These are phyloP conservation scores for Mola mola DNA, from an alignment of 2,113 vertebrate genomes.

Conservation along the genomic window DNA sequence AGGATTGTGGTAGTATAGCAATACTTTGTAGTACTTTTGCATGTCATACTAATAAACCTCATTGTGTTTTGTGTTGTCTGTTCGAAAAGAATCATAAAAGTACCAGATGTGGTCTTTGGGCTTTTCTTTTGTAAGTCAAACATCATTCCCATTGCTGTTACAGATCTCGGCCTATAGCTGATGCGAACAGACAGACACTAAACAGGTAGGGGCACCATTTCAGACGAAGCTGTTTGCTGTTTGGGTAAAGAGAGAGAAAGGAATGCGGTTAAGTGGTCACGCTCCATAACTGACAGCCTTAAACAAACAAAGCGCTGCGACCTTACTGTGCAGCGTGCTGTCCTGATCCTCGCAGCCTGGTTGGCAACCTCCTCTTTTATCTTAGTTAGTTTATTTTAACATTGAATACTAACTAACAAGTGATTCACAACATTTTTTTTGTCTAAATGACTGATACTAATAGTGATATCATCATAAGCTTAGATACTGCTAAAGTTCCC, in stretches of 20 bases:
- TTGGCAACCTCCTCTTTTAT: not conserved
- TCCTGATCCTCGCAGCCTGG: conserved; percentile 4
- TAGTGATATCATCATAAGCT: too few relatives aligned
- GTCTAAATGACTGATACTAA: not conserved
- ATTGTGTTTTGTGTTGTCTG: too few relatives aligned
- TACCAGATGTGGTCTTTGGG: too few relatives aligned
- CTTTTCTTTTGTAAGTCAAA: too few relatives aligned
- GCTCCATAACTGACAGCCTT: conserved; percentile 49
- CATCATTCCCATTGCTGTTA: conserved; percentile 1
- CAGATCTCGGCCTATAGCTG: too few relatives aligned
- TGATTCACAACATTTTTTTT: not conserved
- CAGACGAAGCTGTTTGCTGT: conserved; percentile 2
- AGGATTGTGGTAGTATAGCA: too few relatives aligned
- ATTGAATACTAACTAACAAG: not conserved
- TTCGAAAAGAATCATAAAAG: too few relatives aligned
- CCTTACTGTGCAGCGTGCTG: conserved; percentile 14
- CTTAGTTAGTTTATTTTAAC: not conserved
- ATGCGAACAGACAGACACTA: not conserved
- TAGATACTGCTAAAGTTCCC: too few relatives aligned
- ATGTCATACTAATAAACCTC: too few relatives aligned
- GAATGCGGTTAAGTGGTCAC: conserved; percentile 45
- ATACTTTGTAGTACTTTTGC: too few relatives aligned
- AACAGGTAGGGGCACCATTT: conserved; percentile 10
- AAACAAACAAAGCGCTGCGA: conserved; percentile 62
- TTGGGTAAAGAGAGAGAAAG: conserved; percentile 19